Evolutionary conservation across 1,140 invertebrate genomes (phyloP), one percentile per base, ranked within the genome.

Genomic region (Halesus radiatus): DNA sequence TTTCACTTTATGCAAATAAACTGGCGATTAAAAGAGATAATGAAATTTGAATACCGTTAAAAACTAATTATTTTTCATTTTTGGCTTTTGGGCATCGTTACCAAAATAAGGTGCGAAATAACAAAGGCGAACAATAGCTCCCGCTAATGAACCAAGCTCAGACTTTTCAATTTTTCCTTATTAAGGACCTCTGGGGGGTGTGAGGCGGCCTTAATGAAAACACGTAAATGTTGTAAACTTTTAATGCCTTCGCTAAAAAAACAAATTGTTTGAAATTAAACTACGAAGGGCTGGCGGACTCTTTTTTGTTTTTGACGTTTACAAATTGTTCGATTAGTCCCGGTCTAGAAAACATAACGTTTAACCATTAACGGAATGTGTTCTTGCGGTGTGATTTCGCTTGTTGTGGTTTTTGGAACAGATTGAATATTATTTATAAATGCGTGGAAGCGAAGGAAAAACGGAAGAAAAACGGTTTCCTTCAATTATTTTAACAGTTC

Each of bases 141-240:
- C 70, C 74, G 29, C 74, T 76, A 76, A 76, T 76, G 74, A 76
- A 76, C 50, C 74, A 20, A 50, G 74, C 74, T 56, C 70, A 76
- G 74, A 62, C 74, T 76, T 76, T 58, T 62, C 74, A 58, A 76
- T 76, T 76, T 76, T 76, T 76, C 74, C 74, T 76, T 76, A 76
- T 76, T 76, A 76, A 76, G 32, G 74, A 15, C 23, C 52, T 54
- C 74, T 54, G 29, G 26, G 54, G 16, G 74, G 23, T 22, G 53
- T 45, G 45, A 54, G 54, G 26, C 20, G 74, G 54, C 37, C 45
- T 62, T 76, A 76, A 29, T 29, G 26, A 76, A 76, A 76, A 76
- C 74, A 60, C 74, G 74, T 76, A 76, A 76, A 76, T 50, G 74
- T 76, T 76, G 74, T 76, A 76, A 76, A 76, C 54, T 76, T 76